phyloP scores from a whole-genome alignment of 2,888 invertebrate genomes.

The Andrena fulva region DNA sequence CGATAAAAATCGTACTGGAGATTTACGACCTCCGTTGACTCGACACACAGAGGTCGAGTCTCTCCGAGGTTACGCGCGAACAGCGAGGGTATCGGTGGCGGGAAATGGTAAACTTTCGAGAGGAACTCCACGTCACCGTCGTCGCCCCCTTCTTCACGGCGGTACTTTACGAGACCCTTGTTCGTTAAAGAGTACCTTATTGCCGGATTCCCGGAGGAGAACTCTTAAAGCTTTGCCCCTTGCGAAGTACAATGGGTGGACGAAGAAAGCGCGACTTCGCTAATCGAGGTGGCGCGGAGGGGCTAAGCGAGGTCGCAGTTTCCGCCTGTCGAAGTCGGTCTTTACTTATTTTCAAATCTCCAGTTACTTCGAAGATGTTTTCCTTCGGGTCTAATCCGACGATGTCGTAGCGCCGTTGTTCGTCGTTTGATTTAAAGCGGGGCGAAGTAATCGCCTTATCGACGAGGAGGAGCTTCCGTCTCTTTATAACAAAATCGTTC shows the following conservation, averaged over 20 bases:
- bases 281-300: neutral
- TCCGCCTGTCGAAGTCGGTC: neutral
- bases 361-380: conserved; percentile 50
- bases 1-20: too few relatives aligned
- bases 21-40: too few relatives aligned
- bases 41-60: too few relatives aligned
- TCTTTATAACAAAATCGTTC: conserved; percentile 39
- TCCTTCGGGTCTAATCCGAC: conserved; percentile 45
- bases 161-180: conserved; percentile 55
- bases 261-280: conserved; percentile 20
- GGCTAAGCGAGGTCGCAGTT: conserved; percentile 6
- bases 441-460: conserved; percentile 57
- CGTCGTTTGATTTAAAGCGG: conserved; percentile 55
- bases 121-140: conserved; percentile 34
- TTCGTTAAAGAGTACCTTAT: conserved; percentile 63
- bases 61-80: too few relatives aligned
- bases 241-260: conserved; percentile 30
- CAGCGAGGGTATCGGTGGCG: conserved; percentile 33
- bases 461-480: conserved; percentile 29
- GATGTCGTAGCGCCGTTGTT: conserved; percentile 26
- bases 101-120: conserved; percentile 49
- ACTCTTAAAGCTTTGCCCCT: conserved; percentile 36
- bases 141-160: neutral
- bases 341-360: conserved; percentile 47
- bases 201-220: conserved; percentile 52